Base-by-base conservation (phyloP, 1,140 invertebrate genomes). In the Thrips palmi region DNA sequence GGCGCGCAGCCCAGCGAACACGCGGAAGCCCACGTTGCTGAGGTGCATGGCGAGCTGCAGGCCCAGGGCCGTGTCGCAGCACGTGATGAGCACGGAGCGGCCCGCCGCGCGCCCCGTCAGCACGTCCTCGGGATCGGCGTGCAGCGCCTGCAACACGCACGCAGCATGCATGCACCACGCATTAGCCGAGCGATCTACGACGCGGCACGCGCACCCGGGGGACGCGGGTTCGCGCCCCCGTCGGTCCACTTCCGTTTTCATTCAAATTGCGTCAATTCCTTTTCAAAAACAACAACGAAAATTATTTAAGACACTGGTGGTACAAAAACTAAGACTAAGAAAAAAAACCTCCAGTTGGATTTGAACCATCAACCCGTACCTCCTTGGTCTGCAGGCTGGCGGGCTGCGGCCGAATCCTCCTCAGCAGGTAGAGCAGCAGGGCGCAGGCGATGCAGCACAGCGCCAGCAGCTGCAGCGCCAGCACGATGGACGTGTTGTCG, bases 381-480 rank as follows among this genome's bases (percentile, higher is more conserved):
- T 45, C 47, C 15, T n/a, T n/a, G 40, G 35, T n/a, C n/a, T n/a
- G n/a, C n/a, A n/a, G n/a, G n/a, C n/a, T n/a, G 23, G 35, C 53
- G 20, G 38, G 42, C 25, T 47, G 43, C 15, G 64, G 66, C 43
- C 68, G 63, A 20, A 77, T 76, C 54, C 79, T 78, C 48, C 75
- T 66, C 47, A 80, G 59, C 39, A 83, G 55, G 48, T 81, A 81
- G 39, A 78, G 59, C 36, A 83, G 57, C 41, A 83, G 62, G 6
- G 77, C 77, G 1, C 75, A 76, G 18, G 76, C 78, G 43, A 82
- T 80, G 25, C 74, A 77, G 54, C 76, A 77, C 12, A 83, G 57
- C 1, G 77, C 77, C 35, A 78, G 64, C 45, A 83, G 59, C 56
- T 83, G 78, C 45, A 82, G 67, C 44, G 73, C 75, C 52, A 83